Evolutionary conservation across 2,113 vertebrate species (phyloP).

Genomic region (Podilymbus podiceps): DNA sequence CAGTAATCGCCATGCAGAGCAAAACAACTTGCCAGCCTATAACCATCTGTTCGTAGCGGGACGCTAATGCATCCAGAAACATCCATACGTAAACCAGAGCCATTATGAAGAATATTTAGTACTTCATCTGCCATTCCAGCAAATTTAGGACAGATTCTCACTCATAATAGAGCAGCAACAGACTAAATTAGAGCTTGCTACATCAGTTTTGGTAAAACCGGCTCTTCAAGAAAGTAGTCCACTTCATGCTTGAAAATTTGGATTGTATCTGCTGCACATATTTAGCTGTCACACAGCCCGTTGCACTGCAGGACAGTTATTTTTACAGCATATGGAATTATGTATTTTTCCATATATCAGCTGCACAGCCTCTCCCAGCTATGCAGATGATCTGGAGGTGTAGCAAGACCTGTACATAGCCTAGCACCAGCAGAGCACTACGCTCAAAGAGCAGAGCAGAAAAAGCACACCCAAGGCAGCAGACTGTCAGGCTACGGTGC

Average conservation of each 20-base stretch:
- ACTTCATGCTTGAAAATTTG: background rate
- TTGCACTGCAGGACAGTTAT: constrained; percentile 21
- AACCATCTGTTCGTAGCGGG: constrained; percentile 52
- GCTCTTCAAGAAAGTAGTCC: background rate
- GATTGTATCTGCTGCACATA: background rate
- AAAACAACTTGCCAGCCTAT: constrained; percentile 7
- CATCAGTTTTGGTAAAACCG: background rate
- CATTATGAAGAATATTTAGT: constrained; percentile 34
- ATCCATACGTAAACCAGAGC: constrained; percentile 11
- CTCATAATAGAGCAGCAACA: constrained; percentile 12
- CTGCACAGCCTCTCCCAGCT: background rate
- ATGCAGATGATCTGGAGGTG: background rate
- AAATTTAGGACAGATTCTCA: constrained; percentile 58
- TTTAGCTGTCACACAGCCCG: background rate
- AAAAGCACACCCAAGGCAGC: background rate
- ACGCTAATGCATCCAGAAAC: constrained; percentile 35
- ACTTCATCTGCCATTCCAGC: constrained; percentile 42
- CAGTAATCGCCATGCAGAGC: background rate
- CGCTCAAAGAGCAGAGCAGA: background rate
- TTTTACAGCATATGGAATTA: constrained; percentile 17
- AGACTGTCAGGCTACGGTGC: background rate
- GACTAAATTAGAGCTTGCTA: constrained; percentile 24
- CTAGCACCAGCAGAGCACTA: background rate
- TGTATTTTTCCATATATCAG: background rate
- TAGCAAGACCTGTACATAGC: background rate